A percentile compares a stretch with the other conserved stretches of the same genome.
phyloP scores from a whole-genome alignment of 2,113 vertebrate species.

The Sebastes schlegelii region DNA sequence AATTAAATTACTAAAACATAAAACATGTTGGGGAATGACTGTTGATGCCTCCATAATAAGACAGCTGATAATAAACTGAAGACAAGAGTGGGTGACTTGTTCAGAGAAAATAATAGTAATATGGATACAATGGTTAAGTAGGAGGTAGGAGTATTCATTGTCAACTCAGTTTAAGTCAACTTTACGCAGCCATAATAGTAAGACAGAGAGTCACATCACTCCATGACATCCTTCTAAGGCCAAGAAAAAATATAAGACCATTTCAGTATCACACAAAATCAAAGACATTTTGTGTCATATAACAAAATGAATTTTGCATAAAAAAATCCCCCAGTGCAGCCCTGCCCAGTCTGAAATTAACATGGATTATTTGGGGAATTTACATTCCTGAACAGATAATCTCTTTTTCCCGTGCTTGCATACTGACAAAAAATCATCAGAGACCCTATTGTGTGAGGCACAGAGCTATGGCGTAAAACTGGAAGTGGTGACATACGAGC shows the following conservation, averaged over 20 bases:
- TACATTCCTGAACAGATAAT: conserved; percentile 75
- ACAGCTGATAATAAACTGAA: neutral
- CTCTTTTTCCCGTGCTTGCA: conserved; percentile 52
- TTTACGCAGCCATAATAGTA: neutral
- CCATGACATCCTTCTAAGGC: neutral
- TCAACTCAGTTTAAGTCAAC: neutral
- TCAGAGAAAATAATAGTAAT: neutral
- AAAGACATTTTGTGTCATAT: neutral
- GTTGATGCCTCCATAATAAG: neutral
- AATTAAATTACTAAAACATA: neutral
- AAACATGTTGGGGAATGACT: neutral
- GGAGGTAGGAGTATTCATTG: neutral
- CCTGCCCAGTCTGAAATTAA: conserved; percentile 38
- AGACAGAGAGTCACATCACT: neutral
- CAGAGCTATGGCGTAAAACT: conserved; percentile 45
- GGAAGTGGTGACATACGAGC: conserved; percentile 37
- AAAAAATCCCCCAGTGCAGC: conserved; percentile 3
- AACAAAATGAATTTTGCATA: neutral
- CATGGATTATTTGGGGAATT: conserved; percentile 66
- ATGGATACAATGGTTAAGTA: neutral
- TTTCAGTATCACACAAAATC: neutral
- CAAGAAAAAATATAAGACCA: neutral
- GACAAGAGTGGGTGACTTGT: neutral
- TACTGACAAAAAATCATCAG: conserved; percentile 53
- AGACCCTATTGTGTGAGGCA: conserved; percentile 60